Evolutionary conservation across 2,888 invertebrate genomes (phyloP), one percentile per base, ranked within the genome.

Genomic region (Tiphia femorata): DNA sequence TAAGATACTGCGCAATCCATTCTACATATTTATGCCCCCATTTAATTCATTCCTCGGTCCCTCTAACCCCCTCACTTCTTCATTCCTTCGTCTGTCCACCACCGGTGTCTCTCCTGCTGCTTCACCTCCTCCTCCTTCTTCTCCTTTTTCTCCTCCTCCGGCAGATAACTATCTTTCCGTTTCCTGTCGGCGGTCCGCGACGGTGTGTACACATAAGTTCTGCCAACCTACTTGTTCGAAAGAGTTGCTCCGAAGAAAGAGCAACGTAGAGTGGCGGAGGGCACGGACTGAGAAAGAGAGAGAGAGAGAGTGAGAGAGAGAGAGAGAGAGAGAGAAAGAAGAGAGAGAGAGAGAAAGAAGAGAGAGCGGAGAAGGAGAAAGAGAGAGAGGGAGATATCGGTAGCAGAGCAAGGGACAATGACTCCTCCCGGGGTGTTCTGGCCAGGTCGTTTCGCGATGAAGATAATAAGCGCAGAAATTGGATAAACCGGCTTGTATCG

Each of bases 141-240:
- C 8, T 12, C 40, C 23, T 35, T n/a, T 29, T 25, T 16, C 57
- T 58, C 49, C 27, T 38, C 49, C 47, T 51, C 58, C 63, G 52
- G 54, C 58, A 64, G 76, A 75, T 76, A 72, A 65, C 63, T 64
- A 75, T 75, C 74, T 75, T 72, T 64, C 64, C 73, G 72, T 72
- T 76, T 76, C 75, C 75, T 72, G 75, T 70, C 66, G 70, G 62
- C 66, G 66, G 65, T 52, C 46, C 47, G 58, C 58, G 62, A 64
- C 61, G 59, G 58, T 59, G 62, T 49, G 63, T 59, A 49, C 17
- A 23, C 33, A 40, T 21, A 17, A 14, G 8, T 33, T 33, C 12
- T 41, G 25, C 16, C 27, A n/a, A 42, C 6, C 35, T 27, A 8
- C 29, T 42, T 14, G 41, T 20, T n/a, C 38, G 46, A 41, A 14